Evolutionary conservation across 2,113 vertebrate species (phyloP), one percentile per base, ranked within the genome.

Genomic region (Platichthys flesus): DNA sequence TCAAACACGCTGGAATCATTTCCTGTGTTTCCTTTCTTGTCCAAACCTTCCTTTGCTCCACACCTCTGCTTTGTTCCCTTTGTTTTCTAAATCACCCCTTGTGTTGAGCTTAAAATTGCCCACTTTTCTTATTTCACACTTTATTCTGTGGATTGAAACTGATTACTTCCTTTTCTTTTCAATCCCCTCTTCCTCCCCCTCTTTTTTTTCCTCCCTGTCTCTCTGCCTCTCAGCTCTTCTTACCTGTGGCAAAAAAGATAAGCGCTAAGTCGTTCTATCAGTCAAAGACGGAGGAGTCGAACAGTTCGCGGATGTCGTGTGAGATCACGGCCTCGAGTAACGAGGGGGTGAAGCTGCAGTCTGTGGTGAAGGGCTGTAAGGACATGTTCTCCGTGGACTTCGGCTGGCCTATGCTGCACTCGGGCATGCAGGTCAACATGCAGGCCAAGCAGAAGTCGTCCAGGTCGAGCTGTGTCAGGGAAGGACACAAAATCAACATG

Each of bases 351-450:
- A 96, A 94, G 91, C 95, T 96, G 91, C 96, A 95, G 94, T 95
- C 95, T 90, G 93, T 96, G 94, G 95, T 96, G 95, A 96, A 94
- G 94, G 96, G 95, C 91, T 97, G 97, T 94, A 95, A 94, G 88
- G 95, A 97, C 93, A 84, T 96, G 94, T 96, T 97, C 94, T 93
- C 95, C 88, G 92, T 96, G 95, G 96, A 96, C 92, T 78, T 94
- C 92, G 94, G 94, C 89, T 94, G 92, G 93, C 94, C 96, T 83
- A 92, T 95, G 91, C 91, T 96, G 94, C 95, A 95, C 88, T 97
- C 96, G 79, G 96, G 95, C 89, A 96, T 97, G 94, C 95, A 96
- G 94, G 96, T 97, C 94, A 96, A 96, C 95, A 96, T 97, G 96
- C 95, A 95, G 95, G 94, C 96, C 93, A 95, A 96, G 94, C 96